Percentiles rank a stretch among this genome's conserved stretches.
phyloP scores from a whole-genome alignment of 2,797 vertebrate species.

The Crypturellus tataupa region DNA sequence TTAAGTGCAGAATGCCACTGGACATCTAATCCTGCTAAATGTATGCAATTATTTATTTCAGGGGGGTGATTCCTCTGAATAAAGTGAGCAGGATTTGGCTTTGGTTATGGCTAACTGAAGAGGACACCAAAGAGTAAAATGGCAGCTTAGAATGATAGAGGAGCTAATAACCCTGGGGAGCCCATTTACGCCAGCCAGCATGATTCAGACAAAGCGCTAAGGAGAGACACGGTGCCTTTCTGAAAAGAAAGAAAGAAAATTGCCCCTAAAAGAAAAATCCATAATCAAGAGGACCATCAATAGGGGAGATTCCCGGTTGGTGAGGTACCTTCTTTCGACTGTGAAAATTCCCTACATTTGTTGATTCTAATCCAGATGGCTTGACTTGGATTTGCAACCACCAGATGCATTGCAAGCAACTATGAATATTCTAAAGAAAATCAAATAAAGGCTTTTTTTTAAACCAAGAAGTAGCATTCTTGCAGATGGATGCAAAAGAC shows the following conservation, averaged over 20 bases:
- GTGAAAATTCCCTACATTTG: conserved; percentile 44
- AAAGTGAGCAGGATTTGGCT: conserved; percentile 45
- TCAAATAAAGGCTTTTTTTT: conserved; percentile 39
- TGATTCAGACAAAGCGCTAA: conserved; percentile 36
- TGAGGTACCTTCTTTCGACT: conserved; percentile 44
- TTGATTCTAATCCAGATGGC: conserved; percentile 58
- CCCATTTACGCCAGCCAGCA: conserved; percentile 27
- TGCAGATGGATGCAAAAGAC: conserved; percentile 59
- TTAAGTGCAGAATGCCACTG: conserved; percentile 25
- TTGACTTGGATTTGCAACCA: conserved; percentile 41
- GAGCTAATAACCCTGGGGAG: conserved; percentile 50
- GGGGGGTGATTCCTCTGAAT: background rate
- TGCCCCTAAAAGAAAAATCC: conserved; percentile 62
- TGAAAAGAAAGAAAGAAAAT: conserved; percentile 65
- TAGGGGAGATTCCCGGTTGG: conserved; percentile 32
- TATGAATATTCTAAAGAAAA: conserved; percentile 56
- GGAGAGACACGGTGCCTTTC: conserved; percentile 30
- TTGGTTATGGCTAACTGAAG: conserved; percentile 48
- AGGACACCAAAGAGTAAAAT: conserved; percentile 62
- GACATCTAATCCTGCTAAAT: conserved; percentile 42
- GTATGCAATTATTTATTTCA: conserved; percentile 61
- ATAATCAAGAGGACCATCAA: conserved; percentile 63
- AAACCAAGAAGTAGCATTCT: conserved; percentile 61
- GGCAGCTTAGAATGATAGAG: conserved; percentile 58
- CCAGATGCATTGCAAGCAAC: conserved; percentile 40